Base-by-base conservation (phyloP, 2,888 invertebrate genomes). In the Nebria brevicollis region DNA sequence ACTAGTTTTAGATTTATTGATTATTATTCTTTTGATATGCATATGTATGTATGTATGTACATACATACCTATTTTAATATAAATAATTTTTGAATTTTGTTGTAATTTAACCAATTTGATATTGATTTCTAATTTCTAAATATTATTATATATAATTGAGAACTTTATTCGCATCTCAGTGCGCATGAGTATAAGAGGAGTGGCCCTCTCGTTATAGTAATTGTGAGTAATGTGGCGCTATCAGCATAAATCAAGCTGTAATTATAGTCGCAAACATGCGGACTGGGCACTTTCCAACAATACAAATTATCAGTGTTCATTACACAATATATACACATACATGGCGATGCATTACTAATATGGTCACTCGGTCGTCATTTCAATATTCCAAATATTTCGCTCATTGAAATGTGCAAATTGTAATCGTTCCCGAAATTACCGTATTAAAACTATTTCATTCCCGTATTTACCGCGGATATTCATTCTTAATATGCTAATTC, bases 141-240 rank as follows among this genome's bases (percentile, higher is more conserved):
- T 54, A 13, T 54, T 54, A 54, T 54, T 8, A 6, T 54, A 54
- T 54, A 8, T 54, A 54, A 54, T 54, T 54, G 54, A 54, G 54
- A 54, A 54, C 0, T 54, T 54, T 54, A 13, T 54, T 8, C 7
- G 54, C 8, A 1, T 13, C 25, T 70, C 26, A 5, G 70, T 25
- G 70, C 70, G 70, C 70, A 70, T 70, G 70, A 15, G 25, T 20
- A 26, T 26, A 70, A 70, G 87, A 87, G 88, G 87, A 87, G 88
- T 86, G 87, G 87, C 85, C 70, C 75, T 80, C 80, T 85, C 86
- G 87, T 87, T 87, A 88, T 87, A 88, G 87, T 89, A 88, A 89
- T 88, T 88, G 87, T 88, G 88, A 89, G 85, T 88, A 88, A 89
- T 89, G 88, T 87, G 85, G 85, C 86, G 85, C 85, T 85, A 85